phyloP scores from a whole-genome alignment of 2,797 vertebrate genomes.

The Gambusia yucatana region DNA sequence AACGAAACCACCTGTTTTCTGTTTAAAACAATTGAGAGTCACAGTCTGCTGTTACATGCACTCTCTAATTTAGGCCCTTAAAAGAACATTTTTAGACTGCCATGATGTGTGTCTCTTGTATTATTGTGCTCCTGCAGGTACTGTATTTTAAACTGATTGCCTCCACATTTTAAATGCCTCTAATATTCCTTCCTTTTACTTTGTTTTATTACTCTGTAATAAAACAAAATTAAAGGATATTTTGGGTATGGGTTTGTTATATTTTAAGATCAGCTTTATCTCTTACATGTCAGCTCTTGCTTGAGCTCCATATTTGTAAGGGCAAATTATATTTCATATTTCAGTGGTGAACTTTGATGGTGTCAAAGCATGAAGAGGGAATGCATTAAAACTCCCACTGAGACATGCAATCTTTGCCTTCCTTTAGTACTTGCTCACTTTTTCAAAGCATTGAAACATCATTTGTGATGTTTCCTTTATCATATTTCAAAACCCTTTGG shows the following conservation, averaged over 20 bases:
- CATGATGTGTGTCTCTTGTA: conserved; percentile 1
- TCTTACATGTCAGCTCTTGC: conserved; percentile 66
- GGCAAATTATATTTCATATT: conserved; percentile 60
- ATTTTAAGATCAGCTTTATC: conserved; percentile 29
- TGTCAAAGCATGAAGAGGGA: conserved; percentile 37
- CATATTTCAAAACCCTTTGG: too few species aligned
- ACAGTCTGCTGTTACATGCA: background rate
- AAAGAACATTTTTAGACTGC: background rate
- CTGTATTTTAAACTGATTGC: background rate
- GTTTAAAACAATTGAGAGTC: background rate
- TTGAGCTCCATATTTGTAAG: conserved; percentile 19
- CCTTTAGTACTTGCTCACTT: background rate
- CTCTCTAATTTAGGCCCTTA: background rate
- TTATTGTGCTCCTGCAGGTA: background rate
- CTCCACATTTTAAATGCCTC: conserved; percentile 13
- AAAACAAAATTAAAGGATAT: conserved; percentile 4
- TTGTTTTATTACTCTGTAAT: background rate
- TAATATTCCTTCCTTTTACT: conserved; percentile 20
- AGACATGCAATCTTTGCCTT: conserved; percentile 19
- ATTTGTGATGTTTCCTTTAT: conserved; percentile 9
- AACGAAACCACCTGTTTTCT: background rate
- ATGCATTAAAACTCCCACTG: conserved; percentile 17
- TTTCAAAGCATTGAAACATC: conserved; percentile 3
- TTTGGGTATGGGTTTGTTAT: conserved; percentile 39
- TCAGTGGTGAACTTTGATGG: conserved; percentile 33